Percentiles rank a stretch among this genome's conserved stretches.
Evolutionary conservation across 2,888 invertebrate species (phyloP).

Genomic region (Andrena bicolor): DNA sequence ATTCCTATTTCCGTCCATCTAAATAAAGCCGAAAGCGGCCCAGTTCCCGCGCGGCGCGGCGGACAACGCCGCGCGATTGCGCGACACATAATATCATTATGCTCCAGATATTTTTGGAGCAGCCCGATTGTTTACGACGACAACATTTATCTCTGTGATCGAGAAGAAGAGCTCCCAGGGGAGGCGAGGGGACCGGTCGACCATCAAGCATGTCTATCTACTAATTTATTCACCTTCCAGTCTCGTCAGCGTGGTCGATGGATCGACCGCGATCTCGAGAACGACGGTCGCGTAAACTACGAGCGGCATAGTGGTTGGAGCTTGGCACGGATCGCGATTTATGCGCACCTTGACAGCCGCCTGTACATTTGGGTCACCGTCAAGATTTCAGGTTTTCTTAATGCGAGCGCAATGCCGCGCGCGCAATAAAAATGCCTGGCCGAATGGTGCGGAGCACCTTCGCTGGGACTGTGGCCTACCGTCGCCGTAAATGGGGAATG

Average conservation of each 20-base stretch:
- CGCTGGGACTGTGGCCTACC: slow-evolving; percentile 55
- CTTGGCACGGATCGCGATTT: slow-evolving; percentile 52
- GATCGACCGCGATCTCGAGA: slow-evolving; percentile 11
- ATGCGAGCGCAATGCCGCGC: slow-evolving; percentile 70
- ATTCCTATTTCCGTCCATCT: slow-evolving; percentile 80
- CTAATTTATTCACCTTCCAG: neutral
- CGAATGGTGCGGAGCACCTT: slow-evolving; percentile 71
- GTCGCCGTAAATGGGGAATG: slow-evolving; percentile 28
- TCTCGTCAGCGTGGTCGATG: slow-evolving; percentile 18
- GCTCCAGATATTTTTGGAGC: slow-evolving; percentile 71
- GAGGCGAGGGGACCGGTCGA: neutral
- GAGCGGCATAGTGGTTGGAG: slow-evolving; percentile 18
- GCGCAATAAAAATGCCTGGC: slow-evolving; percentile 72
- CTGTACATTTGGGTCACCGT: slow-evolving; percentile 75
- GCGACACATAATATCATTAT: slow-evolving; percentile 75
- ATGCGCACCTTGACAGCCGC: slow-evolving; percentile 73
- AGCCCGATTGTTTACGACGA: slow-evolving; percentile 12
- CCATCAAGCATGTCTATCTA: no score
- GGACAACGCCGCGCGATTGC: slow-evolving; percentile 72
- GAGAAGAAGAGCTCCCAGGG: no score
- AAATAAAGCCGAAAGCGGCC: slow-evolving; percentile 83
- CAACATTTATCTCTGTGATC: neutral
- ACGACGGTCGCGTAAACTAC: slow-evolving; percentile 13
- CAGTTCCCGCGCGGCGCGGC: slow-evolving; percentile 76
- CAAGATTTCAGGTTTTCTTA: slow-evolving; percentile 65